Conservation (phyloP, 2,888 invertebrate genomes). For the Orthosia cruda region DNA sequence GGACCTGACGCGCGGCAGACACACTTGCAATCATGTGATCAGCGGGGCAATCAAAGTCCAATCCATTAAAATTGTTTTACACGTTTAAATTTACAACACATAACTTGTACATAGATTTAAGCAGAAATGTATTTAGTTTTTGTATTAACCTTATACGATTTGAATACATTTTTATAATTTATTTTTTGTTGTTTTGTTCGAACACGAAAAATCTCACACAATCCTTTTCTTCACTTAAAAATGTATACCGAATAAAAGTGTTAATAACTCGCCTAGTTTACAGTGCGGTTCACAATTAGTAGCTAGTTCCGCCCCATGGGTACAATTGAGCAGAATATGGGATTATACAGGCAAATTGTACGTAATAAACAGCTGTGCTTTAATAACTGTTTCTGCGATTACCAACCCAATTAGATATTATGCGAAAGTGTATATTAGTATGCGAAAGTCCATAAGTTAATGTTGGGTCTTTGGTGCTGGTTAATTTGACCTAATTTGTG, state of each 20-base stretch:
- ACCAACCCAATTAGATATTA: conserved; percentile 16
- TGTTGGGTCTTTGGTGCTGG: neutral
- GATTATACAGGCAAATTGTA: conserved; percentile 34
- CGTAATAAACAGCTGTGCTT: conserved; percentile 43
- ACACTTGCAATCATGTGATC: no score
- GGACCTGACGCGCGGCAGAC: no score
- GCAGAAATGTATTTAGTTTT: no score
- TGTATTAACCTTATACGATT: no score
- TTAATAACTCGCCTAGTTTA: conserved; percentile 36
- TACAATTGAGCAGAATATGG: conserved; percentile 28
- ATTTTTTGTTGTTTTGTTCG: neutral
- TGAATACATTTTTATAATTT: no score
- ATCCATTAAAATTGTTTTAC: no score
- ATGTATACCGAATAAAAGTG: conserved; percentile 31
- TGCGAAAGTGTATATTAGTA: conserved; percentile 2
- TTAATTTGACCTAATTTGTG: neutral
- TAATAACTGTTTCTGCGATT: conserved; percentile 41
- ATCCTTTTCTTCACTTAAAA: conserved; percentile 1
- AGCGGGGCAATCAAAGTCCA: no score
- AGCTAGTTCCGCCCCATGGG: conserved; percentile 40
- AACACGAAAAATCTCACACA: neutral
- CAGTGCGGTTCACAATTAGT: conserved; percentile 33
- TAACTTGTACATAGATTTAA: no score
- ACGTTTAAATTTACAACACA: no score
- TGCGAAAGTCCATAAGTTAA: neutral